phyloP scores from a whole-genome alignment of 2,888 invertebrate species.

The Ganaspis brasiliensis region DNA sequence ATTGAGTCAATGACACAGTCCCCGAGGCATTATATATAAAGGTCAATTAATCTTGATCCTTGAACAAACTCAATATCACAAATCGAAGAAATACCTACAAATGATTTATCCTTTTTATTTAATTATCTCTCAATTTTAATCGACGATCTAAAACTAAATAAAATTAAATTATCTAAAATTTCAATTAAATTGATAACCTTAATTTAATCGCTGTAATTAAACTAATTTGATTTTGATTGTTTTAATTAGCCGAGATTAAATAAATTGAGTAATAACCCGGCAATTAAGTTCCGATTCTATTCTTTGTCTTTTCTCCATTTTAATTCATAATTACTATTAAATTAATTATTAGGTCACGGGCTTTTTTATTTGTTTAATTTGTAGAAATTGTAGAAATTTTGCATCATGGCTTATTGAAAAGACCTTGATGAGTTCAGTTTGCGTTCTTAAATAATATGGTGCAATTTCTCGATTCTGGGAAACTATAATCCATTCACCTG shows the following conservation, averaged over 20 bases:
- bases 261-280: too few species aligned
- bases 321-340: too few species aligned
- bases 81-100: constrained; percentile 56
- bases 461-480: too few species aligned
- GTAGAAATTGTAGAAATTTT: not conserved
- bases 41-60: constrained; percentile 58
- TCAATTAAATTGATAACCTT: too few species aligned
- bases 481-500: not conserved
- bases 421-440: not conserved
- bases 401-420: not conserved
- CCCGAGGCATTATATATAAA: constrained; percentile 59
- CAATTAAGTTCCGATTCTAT: too few species aligned
- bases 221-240: too few species aligned
- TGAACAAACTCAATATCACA: constrained; percentile 59
- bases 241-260: not conserved
- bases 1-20: constrained; percentile 63
- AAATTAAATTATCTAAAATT: not conserved
- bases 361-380: not conserved
- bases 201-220: not conserved
- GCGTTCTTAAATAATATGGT: too few species aligned
- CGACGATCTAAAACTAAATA: not conserved
- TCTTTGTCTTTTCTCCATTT: too few species aligned
- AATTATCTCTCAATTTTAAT: not conserved
- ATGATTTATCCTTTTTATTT: constrained; percentile 18
- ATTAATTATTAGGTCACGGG: too few species aligned